phyloP scores from a whole-genome alignment of 2,113 vertebrate genomes.

The Callipepla squamata region DNA sequence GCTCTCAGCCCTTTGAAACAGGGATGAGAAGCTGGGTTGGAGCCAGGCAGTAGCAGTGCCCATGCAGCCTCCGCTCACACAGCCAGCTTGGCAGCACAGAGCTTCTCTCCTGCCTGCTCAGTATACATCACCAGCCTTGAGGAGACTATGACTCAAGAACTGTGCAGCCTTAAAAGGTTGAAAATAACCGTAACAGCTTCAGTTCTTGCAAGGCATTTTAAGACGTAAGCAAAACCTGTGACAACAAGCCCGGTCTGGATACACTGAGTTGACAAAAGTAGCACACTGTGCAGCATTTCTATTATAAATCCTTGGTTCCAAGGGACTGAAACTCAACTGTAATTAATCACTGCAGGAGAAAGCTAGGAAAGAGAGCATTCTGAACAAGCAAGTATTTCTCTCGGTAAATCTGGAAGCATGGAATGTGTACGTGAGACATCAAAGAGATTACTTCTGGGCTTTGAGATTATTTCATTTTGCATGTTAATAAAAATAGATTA shows the following conservation, averaged over 20 bases:
- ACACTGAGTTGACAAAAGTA: background rate
- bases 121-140: background rate
- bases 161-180: background rate
- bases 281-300: background rate
- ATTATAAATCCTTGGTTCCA: background rate
- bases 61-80: background rate
- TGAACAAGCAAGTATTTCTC: background rate
- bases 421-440: background rate
- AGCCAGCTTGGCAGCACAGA: background rate
- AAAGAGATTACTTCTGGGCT: background rate
- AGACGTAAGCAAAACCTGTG: background rate
- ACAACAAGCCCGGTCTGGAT: background rate
- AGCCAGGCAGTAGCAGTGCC: background rate
- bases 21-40: background rate
- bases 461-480: constrained; percentile 14
- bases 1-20: background rate
- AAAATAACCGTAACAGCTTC: constrained; percentile 5
- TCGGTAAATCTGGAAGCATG: constrained; percentile 1
- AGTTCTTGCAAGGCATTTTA: background rate
- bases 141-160: background rate
- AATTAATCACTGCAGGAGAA: constrained; percentile 8
- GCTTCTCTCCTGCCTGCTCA: background rate
- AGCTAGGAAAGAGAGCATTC: background rate
- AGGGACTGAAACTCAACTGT: background rate
- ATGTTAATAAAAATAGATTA: constrained; percentile 46